Conservation (phyloP, 2,888 invertebrate species). For the Dastarcus helophoroides region DNA sequence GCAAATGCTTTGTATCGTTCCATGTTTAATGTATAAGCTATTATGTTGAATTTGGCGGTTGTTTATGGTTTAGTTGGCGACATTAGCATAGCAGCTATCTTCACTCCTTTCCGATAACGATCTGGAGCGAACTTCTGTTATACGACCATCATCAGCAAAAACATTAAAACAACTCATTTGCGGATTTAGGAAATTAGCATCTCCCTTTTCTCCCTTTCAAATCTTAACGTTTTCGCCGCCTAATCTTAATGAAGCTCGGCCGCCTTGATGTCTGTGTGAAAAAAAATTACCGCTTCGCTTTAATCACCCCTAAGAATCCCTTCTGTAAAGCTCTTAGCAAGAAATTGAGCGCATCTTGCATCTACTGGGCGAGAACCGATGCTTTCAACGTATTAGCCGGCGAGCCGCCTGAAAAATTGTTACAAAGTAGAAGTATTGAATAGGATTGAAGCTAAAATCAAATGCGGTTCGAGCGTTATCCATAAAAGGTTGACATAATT, state of each 20-base stretch:
- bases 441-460: no score
- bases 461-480: no score
- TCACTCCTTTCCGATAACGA: constrained; percentile 29
- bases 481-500: no score
- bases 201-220: constrained; percentile 12
- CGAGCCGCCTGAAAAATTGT: no score
- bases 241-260: background rate
- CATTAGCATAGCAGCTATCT: constrained; percentile 32
- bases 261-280: constrained; percentile 1
- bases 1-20: constrained; percentile 33
- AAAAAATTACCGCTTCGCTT: constrained; percentile 1
- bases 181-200: constrained; percentile 27
- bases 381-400: no score
- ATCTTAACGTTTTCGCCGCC: constrained; percentile 1
- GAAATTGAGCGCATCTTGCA: no score
- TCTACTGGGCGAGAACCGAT: no score
- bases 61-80: constrained; percentile 34
- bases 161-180: constrained; percentile 25
- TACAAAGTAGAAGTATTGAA: no score
- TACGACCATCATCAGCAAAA: constrained; percentile 21
- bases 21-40: constrained; percentile 37
- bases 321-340: no score
- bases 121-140: constrained; percentile 25
- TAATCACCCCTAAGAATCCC: no score
- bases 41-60: constrained; percentile 34